These are phyloP conservation scores for Recurvirostra avosetta DNA, from an alignment of 2,113 vertebrate species.

Conservation along the genomic window DNA sequence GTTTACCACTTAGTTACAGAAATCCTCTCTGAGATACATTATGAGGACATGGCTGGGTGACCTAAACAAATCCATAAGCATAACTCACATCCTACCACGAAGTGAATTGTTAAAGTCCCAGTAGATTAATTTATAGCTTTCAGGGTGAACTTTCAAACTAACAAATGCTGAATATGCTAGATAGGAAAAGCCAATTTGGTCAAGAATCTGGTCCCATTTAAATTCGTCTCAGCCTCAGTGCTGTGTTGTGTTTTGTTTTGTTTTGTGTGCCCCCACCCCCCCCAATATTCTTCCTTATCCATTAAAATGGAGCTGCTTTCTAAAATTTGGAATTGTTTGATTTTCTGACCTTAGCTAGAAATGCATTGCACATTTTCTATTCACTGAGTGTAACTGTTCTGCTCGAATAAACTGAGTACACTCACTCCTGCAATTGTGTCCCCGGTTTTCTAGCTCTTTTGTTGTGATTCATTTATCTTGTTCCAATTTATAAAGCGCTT, in stretches of 20 bases:
- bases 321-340: conserved; percentile 33
- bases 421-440: conserved; percentile 31
- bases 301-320: conserved; percentile 39
- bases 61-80: conserved; percentile 45
- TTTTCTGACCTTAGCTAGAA: conserved; percentile 47
- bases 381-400: conserved; percentile 32
- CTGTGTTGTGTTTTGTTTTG: neutral
- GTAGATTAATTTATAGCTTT: conserved; percentile 40
- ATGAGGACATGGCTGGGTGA: conserved; percentile 18
- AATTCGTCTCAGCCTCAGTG: neutral
- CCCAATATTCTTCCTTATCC: conserved; percentile 5
- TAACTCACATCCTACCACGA: conserved; percentile 25
- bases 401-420: conserved; percentile 42
- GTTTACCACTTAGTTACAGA: neutral
- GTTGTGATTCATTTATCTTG: conserved; percentile 59
- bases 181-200: neutral
- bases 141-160: conserved; percentile 44
- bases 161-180: conserved; percentile 8
- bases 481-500: conserved; percentile 50
- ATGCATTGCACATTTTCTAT: conserved; percentile 43
- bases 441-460: conserved; percentile 40
- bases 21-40: conserved; percentile 39
- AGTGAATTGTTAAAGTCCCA: conserved; percentile 20
- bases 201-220: neutral
- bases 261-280: neutral